Evolutionary conservation across 2,797 vertebrate genomes (phyloP).

Genomic region (Dendrocincla tyrannina): DNA sequence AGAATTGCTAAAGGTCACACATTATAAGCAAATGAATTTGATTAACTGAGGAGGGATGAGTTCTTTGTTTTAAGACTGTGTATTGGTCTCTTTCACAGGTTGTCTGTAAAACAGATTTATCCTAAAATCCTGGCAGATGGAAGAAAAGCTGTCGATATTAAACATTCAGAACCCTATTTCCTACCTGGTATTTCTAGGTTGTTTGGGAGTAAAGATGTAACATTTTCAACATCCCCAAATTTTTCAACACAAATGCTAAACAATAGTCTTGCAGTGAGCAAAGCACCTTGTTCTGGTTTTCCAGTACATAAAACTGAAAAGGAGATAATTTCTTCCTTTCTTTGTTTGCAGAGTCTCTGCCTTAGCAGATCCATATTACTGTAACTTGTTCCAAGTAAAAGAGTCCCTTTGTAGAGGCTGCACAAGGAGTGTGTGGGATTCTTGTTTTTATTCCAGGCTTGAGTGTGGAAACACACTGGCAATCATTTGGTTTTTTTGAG

Average conservation of each 20-base stretch:
- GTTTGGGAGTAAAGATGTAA: neutral
- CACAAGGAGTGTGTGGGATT: neutral
- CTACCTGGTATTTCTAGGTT: neutral
- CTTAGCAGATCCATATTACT: neutral
- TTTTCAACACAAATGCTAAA: neutral
- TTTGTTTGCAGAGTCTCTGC: neutral
- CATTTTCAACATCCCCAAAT: neutral
- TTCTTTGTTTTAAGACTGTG: neutral
- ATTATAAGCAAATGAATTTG: neutral
- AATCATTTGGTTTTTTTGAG: neutral
- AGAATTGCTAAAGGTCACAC: neutral
- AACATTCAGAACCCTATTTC: neutral
- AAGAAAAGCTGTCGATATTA: neutral
- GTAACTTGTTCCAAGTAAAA: neutral
- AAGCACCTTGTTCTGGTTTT: neutral
- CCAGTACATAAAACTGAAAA: neutral
- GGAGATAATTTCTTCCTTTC: neutral
- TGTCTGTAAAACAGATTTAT: neutral
- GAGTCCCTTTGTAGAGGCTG: neutral
- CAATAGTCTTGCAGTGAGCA: neutral
- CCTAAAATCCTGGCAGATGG: neutral
- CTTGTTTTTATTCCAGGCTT: neutral
- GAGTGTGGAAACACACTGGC: neutral
- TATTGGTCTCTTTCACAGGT: neutral
- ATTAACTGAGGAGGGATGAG: neutral